phyloP scores from a whole-genome alignment of 2,797 vertebrate species.

The Lepus oiostolus region DNA sequence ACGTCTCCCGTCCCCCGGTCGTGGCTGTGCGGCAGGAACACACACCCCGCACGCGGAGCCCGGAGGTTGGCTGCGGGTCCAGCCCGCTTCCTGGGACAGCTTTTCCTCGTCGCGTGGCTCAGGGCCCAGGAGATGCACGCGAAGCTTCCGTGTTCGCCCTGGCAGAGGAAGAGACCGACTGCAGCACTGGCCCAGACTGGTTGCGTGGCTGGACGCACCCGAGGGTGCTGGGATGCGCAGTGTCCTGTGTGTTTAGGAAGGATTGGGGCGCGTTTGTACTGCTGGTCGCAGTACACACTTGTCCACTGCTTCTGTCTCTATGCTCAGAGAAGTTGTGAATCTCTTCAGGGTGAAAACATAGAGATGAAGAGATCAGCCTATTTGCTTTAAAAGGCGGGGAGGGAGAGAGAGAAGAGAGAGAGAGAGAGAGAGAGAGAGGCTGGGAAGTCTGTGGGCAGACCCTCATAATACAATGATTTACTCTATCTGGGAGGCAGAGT shows the following conservation, averaged over 20 bases:
- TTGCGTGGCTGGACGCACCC: not conserved
- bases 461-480: too few relatives aligned
- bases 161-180: not conserved
- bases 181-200: not conserved
- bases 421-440: too few relatives aligned
- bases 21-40: not conserved
- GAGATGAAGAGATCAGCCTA: constrained; percentile 38
- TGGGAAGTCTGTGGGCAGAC: too few relatives aligned
- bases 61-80: not conserved
- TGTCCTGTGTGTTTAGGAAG: not conserved
- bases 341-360: constrained; percentile 6
- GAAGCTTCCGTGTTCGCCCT: not conserved
- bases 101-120: not conserved
- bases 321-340: constrained; percentile 19
- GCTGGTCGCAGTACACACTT: not conserved
- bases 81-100: not conserved
- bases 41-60: not conserved
- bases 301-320: constrained; percentile 44
- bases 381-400: not conserved
- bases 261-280: not conserved
- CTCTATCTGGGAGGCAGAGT: too few relatives aligned
- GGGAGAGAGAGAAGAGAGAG: too few relatives aligned
- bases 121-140: not conserved
- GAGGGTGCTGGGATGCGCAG: not conserved
- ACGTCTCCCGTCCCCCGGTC: not conserved